Conservation (phyloP, 2,888 invertebrate genomes). For the Dioctria linearis region DNA sequence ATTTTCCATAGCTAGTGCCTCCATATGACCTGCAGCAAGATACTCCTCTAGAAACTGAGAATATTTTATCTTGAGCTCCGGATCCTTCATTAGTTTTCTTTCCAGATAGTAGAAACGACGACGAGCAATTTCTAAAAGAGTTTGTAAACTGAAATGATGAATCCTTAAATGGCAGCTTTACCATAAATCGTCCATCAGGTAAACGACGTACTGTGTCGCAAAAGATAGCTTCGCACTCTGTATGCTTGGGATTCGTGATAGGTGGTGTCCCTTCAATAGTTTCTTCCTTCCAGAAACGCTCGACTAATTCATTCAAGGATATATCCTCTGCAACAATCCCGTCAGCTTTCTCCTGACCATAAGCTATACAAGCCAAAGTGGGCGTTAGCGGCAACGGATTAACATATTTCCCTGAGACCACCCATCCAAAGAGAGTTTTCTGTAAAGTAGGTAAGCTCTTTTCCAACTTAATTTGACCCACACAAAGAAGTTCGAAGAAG, state of each 20-base stretch:
- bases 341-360: background rate
- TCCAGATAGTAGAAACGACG: background rate
- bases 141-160: background rate
- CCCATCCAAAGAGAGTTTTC: background rate
- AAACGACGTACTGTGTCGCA: too few relatives aligned
- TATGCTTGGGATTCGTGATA: too few relatives aligned
- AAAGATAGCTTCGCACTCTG: too few relatives aligned
- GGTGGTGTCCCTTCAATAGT: background rate
- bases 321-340: background rate
- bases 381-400: background rate
- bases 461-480: slow-evolving; percentile 14
- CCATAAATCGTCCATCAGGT: background rate
- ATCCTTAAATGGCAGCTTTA: background rate
- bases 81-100: background rate
- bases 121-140: background rate
- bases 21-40: slow-evolving; percentile 27
- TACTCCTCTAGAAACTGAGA: slow-evolving; percentile 48
- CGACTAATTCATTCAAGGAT: background rate
- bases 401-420: background rate
- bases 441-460: background rate
- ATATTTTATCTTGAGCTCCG: background rate
- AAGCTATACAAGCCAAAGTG: background rate
- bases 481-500: too few relatives aligned
- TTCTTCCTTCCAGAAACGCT: slow-evolving; percentile 23
- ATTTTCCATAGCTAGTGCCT: background rate